phyloP scores from a whole-genome alignment of 2,113 vertebrate genomes.

The human (Homo sapiens) region GRCh38 chr1:28042001-28042500 shows the following conservation, averaged over 20 bases:
- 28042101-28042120: slow-evolving; percentile 1
- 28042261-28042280: background rate
- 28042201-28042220: background rate
- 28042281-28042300: slow-evolving; percentile 19
- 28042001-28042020: background rate
- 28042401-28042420: background rate
- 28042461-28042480: slow-evolving; percentile 24
- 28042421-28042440: background rate
- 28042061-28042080: slow-evolving; percentile 2
- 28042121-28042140: background rate
- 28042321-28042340: slow-evolving; percentile 42
- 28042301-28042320: slow-evolving; percentile 37
- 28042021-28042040: slow-evolving; percentile 18
- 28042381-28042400: background rate
- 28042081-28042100: background rate
- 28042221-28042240: background rate
- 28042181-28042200: slow-evolving; percentile 21
- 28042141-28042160: background rate
- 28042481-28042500: background rate
- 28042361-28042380: background rate
- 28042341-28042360: background rate
- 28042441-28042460: background rate
- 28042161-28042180: background rate
- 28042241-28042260: background rate
- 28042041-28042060: background rate